Evolutionary conservation across 1,140 invertebrate species (phyloP).

Genomic region (Brachionus paranguensis): DNA sequence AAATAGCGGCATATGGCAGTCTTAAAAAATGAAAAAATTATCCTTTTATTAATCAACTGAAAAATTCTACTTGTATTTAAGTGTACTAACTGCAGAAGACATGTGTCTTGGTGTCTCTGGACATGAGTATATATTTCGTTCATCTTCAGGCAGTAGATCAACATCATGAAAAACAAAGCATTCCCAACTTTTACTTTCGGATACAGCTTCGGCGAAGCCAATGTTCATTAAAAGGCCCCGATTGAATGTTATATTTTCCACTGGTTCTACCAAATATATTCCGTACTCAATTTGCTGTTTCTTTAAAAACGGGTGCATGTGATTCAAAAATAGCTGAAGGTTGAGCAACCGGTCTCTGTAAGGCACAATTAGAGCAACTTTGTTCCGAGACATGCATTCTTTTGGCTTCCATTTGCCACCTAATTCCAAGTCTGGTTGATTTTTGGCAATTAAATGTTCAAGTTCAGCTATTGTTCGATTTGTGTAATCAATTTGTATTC

Average conservation of each 20-base stretch:
- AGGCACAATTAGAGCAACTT: conserved; percentile 55
- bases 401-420: conserved; percentile 70
- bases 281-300: conserved; percentile 49
- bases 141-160: conserved; percentile 44
- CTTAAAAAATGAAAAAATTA: neutral
- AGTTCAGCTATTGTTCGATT: neutral
- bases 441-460: neutral
- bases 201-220: conserved; percentile 75
- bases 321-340: conserved; percentile 47
- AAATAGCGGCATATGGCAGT: conserved; percentile 40
- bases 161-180: conserved; percentile 43
- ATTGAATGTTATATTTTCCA: conserved; percentile 71
- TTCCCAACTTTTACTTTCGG: conserved; percentile 51
- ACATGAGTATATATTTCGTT: conserved; percentile 43
- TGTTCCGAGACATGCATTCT: conserved; percentile 66
- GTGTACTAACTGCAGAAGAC: conserved; percentile 23
- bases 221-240: conserved; percentile 70
- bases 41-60: neutral
- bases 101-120: conserved; percentile 46
- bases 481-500: neutral
- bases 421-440: conserved; percentile 16
- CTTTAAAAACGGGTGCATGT: conserved; percentile 49
- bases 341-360: conserved; percentile 55
- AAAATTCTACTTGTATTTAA: conserved; percentile 27
- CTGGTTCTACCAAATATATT: conserved; percentile 52